Percentiles rank a stretch among this genome's conserved stretches.
Conservation (phyloP, 2,888 invertebrate genomes). For the Drosophila affinis region DNA sequence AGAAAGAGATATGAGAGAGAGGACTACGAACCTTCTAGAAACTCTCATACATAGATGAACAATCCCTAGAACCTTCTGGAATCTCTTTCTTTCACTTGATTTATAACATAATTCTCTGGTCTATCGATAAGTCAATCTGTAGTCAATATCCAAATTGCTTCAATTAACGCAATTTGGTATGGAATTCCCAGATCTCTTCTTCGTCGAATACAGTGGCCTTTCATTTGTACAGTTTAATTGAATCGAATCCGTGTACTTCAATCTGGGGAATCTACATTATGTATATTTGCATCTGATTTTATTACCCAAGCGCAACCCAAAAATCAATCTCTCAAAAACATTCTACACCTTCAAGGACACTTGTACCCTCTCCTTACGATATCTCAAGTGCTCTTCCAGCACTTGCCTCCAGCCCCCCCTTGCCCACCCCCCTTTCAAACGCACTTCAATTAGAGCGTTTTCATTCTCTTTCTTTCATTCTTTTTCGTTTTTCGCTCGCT, state of each 20-base stretch:
- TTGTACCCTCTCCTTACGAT: background rate
- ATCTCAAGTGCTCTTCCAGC: conserved; percentile 33
- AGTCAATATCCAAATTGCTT: too few species aligned
- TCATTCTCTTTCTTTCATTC: conserved; percentile 22
- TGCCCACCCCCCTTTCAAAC: conserved; percentile 27
- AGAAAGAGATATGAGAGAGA: background rate
- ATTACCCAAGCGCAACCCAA: background rate
- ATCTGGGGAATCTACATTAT: background rate
- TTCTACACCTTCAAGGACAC: conserved; percentile 30
- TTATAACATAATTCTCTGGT: too few species aligned
- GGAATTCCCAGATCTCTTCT: too few species aligned
- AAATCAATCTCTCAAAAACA: background rate
- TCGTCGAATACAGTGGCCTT: too few species aligned
- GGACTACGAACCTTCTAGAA: background rate
- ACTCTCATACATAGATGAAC: background rate
- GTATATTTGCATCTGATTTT: background rate
- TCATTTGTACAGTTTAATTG: too few species aligned
- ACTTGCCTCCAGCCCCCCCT: conserved; percentile 11
- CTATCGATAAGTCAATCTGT: too few species aligned
- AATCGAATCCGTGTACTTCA: too few species aligned
- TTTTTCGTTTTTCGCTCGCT: background rate
- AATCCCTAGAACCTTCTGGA: background rate
- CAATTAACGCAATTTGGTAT: too few species aligned
- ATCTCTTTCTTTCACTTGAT: too few species aligned
- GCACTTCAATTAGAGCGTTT: conserved; percentile 40